Evolutionary conservation across 2,113 vertebrate species (phyloP), one percentile per base, ranked within the genome.

Genomic region (Taxidea taxus): DNA sequence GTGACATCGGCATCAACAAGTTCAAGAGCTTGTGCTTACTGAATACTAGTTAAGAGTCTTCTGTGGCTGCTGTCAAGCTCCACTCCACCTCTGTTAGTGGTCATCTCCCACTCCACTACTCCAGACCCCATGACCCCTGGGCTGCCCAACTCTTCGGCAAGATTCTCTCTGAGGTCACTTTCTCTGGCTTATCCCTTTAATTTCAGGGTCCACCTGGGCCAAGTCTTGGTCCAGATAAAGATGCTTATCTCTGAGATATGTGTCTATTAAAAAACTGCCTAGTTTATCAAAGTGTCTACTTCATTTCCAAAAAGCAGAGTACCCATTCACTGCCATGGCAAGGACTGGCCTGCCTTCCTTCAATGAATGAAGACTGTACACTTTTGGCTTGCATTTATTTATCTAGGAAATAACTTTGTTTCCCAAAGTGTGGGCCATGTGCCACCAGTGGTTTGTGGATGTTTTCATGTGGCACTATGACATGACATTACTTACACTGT

Each of bases 321-420:
- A 16, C 6, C 31, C 1, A 10, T 39, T 74, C 39, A 82, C 8
- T 60, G 25, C 49, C 25, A 56, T 6, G 54, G 13, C 49, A 31
- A 85, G 29, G 51, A 70, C 0, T 56, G 34, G 49, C 15, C 44
- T 81, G 51, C 62, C 37, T 95, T 75, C 54, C 14, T 62, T 78
- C 13, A n/a, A 1, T 27, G 68, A 75, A 29, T 82, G 29, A 74
- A 86, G 31, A 75, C 64, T 86, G 3, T 27, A 77, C 9, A 51
- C 25, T 39, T 75, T 78, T 39, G n/a, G 20, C 54, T 92, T 74
- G 21, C 7, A 42, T 83, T 91, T 91, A 42, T 83, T 91, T 91
- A 74, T 60, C 62, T 74, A 87, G 60, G 44, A 97, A 87, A 87
- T 47, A 93, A 62, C 23, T n/a, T 56, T 90, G 37, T 29, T 74